Conservation (phyloP, 2,797 vertebrate genomes). For the Darevskia nairensis region DNA sequence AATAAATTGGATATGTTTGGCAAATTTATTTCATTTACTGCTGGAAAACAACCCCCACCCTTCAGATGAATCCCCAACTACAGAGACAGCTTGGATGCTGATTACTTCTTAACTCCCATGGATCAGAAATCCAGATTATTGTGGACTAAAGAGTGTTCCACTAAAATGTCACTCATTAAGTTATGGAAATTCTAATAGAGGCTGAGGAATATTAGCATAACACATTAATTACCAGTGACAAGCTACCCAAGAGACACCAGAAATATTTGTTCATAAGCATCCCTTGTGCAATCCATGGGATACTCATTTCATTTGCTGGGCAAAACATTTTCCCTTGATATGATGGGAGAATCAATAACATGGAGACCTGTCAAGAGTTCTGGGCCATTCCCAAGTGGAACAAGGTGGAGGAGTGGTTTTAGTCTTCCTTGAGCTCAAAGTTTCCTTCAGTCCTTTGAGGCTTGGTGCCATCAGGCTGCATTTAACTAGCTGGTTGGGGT, state of each 20-base stretch:
- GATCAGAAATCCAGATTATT: slow-evolving; percentile 66
- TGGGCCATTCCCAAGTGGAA: neutral
- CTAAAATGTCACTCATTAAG: slow-evolving; percentile 59
- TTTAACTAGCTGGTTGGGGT: neutral
- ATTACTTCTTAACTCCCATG: slow-evolving; percentile 68
- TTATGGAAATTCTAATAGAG: slow-evolving; percentile 46
- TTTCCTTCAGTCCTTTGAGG: too few relatives aligned
- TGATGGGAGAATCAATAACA: slow-evolving; percentile 39
- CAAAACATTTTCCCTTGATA: slow-evolving; percentile 59
- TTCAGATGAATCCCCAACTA: slow-evolving; percentile 42
- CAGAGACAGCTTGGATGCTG: slow-evolving; percentile 58
- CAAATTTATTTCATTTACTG: slow-evolving; percentile 6
- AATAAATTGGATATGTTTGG: neutral
- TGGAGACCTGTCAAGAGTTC: slow-evolving; percentile 33
- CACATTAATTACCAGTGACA: slow-evolving; percentile 41
- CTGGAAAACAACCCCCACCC: slow-evolving; percentile 10
- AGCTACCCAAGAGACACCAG: slow-evolving; percentile 42
- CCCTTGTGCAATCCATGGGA: slow-evolving; percentile 45
- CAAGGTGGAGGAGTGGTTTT: neutral
- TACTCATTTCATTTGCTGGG: slow-evolving; percentile 52
- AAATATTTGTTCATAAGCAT: slow-evolving; percentile 53
- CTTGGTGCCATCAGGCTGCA: neutral
- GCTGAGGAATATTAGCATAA: slow-evolving; percentile 20
- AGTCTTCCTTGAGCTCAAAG: neutral
- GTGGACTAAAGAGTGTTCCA: slow-evolving; percentile 62